Evolutionary conservation across 2,888 invertebrate genomes (phyloP).

Genomic region (Chrysolina oricalcia): DNA sequence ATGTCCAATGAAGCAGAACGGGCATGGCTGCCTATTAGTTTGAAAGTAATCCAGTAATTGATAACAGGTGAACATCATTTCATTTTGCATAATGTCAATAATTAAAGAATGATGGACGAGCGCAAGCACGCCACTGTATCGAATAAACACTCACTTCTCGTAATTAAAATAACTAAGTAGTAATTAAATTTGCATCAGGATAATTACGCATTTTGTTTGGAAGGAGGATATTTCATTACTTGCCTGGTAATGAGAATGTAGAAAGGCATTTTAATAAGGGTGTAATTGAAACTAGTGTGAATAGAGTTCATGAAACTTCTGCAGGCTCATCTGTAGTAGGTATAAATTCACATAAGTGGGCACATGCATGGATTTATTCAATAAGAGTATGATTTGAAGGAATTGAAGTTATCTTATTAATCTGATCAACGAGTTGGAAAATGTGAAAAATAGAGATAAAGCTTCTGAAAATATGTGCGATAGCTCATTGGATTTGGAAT

Average conservation of each 20-base stretch:
- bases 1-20: not conserved
- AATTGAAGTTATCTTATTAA: too few species aligned
- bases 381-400: too few species aligned
- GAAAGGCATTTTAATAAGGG: constrained; percentile 44
- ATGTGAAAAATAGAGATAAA: too few species aligned
- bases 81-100: not conserved
- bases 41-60: not conserved
- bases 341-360: too few species aligned
- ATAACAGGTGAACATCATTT: constrained; percentile 13
- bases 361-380: too few species aligned
- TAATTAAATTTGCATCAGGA: constrained; percentile 57
- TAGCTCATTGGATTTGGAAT: too few species aligned
- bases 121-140: constrained; percentile 13
- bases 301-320: not conserved
- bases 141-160: constrained; percentile 39
- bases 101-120: constrained; percentile 1
- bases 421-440: too few species aligned
- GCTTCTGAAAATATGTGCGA: too few species aligned
- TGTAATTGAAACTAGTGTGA: constrained; percentile 40
- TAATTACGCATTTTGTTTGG: constrained; percentile 55
- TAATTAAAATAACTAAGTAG: constrained; percentile 58
- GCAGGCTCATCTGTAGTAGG: too few species aligned
- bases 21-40: not conserved
- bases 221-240: constrained; percentile 49
- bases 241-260: constrained; percentile 43